Percentiles rank a stretch among this genome's conserved stretches.
These are phyloP conservation scores for Drosophila ogumai DNA, from an alignment of 1,140 invertebrate genomes.

Conservation along the genomic window DNA sequence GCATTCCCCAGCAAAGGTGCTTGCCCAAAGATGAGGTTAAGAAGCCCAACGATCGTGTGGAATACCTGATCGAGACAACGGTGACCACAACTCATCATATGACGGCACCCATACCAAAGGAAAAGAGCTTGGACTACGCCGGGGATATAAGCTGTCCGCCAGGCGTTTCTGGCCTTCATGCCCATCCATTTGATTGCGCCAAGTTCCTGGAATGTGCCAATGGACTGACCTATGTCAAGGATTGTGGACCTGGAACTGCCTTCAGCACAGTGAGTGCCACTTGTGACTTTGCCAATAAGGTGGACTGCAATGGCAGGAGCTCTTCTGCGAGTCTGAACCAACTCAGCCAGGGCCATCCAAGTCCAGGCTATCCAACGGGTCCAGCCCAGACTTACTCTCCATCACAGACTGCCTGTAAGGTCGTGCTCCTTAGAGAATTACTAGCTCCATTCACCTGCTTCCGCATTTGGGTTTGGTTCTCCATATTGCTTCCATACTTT, in stretches of 20 bases:
- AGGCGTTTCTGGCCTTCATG: conserved; percentile 86
- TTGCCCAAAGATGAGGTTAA: conserved; percentile 49
- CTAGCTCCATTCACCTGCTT: conserved; percentile 48
- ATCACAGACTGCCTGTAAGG: conserved; percentile 18
- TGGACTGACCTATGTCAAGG: conserved; percentile 87
- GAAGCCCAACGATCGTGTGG: conserved; percentile 60
- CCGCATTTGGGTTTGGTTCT: conserved; percentile 7
- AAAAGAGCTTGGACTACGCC: background rate
- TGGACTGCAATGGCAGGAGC: conserved; percentile 81
- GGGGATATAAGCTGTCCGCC: conserved; percentile 78
- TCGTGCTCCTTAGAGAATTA: background rate
- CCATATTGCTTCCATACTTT: conserved; percentile 21
- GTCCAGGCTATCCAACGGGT: background rate
- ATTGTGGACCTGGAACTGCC: conserved; percentile 89
- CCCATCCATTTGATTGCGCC: conserved; percentile 88
- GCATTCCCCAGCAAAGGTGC: conserved; percentile 60
- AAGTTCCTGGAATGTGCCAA: conserved; percentile 89
- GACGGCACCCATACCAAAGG: background rate
- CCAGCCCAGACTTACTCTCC: conserved; percentile 1
- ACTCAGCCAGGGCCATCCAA: background rate
- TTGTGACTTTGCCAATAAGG: conserved; percentile 89
- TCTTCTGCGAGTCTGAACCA: background rate
- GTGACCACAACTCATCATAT: background rate
- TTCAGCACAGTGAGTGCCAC: conserved; percentile 87
- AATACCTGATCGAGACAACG: conserved; percentile 37